Evolutionary conservation across 2,888 invertebrate genomes (phyloP).

Genomic region (Caenorhabditis uteleia): DNA sequence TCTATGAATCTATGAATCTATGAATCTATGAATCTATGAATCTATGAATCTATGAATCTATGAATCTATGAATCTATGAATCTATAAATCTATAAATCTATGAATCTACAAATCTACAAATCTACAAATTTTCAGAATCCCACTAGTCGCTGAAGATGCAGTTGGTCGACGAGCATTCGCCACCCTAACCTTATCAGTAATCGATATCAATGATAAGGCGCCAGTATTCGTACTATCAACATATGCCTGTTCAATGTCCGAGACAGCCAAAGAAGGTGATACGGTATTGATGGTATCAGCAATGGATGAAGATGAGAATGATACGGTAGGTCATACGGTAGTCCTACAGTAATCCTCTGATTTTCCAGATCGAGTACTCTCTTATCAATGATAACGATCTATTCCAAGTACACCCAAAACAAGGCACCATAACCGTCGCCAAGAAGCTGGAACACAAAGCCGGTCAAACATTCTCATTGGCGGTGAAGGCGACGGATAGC

Average conservation of each 20-base stretch:
- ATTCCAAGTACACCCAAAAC: conserved; percentile 44
- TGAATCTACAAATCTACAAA: no score
- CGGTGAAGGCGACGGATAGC: conserved; percentile 85
- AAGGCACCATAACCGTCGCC: conserved; percentile 40
- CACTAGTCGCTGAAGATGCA: conserved; percentile 54
- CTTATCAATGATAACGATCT: conserved; percentile 23
- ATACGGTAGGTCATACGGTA: no score
- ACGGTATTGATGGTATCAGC: conserved; percentile 51
- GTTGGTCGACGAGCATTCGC: conserved; percentile 56
- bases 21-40: background rate
- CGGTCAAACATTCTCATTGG: conserved; percentile 84
- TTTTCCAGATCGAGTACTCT: conserved; percentile 49
- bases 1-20: no score
- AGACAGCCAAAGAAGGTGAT: conserved; percentile 48
- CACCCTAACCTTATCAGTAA: conserved; percentile 52
- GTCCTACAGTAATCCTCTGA: conserved; percentile 29
- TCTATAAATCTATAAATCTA: no score
- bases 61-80: no score
- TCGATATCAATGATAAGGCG: conserved; percentile 92
- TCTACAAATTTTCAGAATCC: conserved; percentile 36
- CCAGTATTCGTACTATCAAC: conserved; percentile 79
- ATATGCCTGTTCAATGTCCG: conserved; percentile 47
- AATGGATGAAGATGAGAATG: conserved; percentile 43
- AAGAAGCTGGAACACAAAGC: conserved; percentile 72
- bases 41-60: background rate